Evolutionary conservation across 64 coral and sea anemone species (phyloP), one percentile per base, ranked within the genome.

Genomic region (Montipora foliosa): DNA sequence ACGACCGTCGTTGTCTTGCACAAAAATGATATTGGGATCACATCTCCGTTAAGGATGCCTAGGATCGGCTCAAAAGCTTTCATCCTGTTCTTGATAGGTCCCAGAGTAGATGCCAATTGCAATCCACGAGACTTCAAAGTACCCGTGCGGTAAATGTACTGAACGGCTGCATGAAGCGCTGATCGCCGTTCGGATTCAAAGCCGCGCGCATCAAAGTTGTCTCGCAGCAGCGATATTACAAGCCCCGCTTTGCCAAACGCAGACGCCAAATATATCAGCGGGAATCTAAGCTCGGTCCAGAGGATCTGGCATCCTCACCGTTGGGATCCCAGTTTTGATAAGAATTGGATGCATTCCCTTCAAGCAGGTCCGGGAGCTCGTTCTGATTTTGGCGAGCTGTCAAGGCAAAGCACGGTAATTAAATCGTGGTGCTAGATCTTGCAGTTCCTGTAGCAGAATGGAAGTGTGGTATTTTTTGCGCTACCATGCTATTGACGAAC

Each of bases 351-450:
- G 64, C 82, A 86, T 86, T 86, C 82, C 15, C 44, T 86, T 64
- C n/a, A n/a, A 86, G 37, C 47, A 86, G n/a, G 64, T 86, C 82
- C 0, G 82, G 82, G 6, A 86, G 64, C 37, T 86, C 82, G 66
- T n/a, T 86, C 82, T 8, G 64, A 86, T 50, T 86, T 86, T 86
- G 70, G 82, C 82, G 82, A 86, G 47, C 64, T 86, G 66, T 86
- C 82, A 44, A 86, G 45, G 82, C 82, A 86, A 2, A 86, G 66
- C 2, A 86, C 82, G 2, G 82, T 86, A 9, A 86, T 64, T 4
- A 86, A 19, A 49, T 86, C 82, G 15, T 86, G 82, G 11, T 86
- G 82, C 44, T 86, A 62, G 62, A 86, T 71, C 82, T 72, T 86
- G 17, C 82, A 86, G 82, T 86, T 86, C 45, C 71, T 86, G 5